A percentile compares a stretch with the other conserved stretches of the same genome.
These are phyloP conservation scores for Spizaetus ornatus DNA, from an alignment of 2,113 vertebrate genomes.

Conservation along the genomic window DNA sequence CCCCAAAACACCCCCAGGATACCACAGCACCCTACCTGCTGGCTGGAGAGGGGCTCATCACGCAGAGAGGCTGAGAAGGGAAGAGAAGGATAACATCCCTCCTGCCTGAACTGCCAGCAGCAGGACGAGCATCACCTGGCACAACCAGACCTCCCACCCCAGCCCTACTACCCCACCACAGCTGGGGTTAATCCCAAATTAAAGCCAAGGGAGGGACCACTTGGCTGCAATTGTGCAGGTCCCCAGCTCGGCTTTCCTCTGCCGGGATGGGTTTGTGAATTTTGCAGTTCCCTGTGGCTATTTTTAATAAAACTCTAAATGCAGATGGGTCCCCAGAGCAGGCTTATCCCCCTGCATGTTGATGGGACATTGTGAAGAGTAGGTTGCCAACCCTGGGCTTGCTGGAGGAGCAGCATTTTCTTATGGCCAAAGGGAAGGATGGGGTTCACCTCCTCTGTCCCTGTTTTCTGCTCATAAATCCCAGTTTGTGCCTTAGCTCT, in stretches of 20 bases:
- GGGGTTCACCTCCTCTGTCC: not conserved
- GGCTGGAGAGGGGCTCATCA: rapidly evolving
- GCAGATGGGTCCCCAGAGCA: not conserved
- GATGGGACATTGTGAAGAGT: rapidly evolving
- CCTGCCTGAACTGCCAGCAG: not conserved
- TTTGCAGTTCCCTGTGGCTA: not conserved
- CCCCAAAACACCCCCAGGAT: not conserved
- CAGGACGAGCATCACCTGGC: not conserved
- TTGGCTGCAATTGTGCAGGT: not conserved
- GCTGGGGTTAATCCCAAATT: not conserved
- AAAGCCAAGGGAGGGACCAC: not conserved
- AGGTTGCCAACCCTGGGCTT: not conserved
- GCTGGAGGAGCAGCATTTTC: not conserved
- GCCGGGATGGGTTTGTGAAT: not conserved
- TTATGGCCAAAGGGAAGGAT: not conserved
- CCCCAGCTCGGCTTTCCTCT: not conserved
- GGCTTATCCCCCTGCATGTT: not conserved
- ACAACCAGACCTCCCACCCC: not conserved
- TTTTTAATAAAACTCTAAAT: not conserved
- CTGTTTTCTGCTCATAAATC: not conserved
- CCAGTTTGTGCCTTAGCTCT: not conserved
- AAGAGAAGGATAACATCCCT: rapidly evolving
- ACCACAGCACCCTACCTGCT: not conserved
- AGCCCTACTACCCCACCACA: not conserved
- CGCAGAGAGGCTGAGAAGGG: rapidly evolving